A percentile compares a stretch with the other conserved stretches of the same genome.
phyloP scores from a whole-genome alignment of 2,113 vertebrate species.

The Notothenia rossii region DNA sequence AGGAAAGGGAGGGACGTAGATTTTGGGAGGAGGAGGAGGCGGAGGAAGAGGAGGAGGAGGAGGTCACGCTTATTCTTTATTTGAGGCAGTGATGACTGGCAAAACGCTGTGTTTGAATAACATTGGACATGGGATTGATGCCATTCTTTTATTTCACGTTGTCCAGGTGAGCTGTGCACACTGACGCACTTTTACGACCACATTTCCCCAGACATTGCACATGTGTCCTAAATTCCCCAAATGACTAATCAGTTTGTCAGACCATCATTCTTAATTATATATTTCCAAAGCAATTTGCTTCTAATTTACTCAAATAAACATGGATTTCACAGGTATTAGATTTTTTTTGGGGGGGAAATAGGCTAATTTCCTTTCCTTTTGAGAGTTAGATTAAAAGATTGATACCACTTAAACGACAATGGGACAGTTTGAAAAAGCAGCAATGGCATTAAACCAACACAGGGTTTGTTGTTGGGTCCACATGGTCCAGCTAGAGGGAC shows the following conservation, averaged over 20 bases:
- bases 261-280: not conserved
- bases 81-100: slow-evolving; percentile 23
- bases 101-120: slow-evolving; percentile 33
- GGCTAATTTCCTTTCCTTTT: not conserved
- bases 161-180: slow-evolving; percentile 10
- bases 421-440: slow-evolving; percentile 20
- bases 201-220: not conserved
- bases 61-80: slow-evolving; percentile 7
- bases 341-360: too few relatives aligned
- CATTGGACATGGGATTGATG: slow-evolving; percentile 37
- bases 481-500: not conserved
- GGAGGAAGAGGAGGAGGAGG: slow-evolving; percentile 25
- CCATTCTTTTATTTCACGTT: slow-evolving; percentile 34
- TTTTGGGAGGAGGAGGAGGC: slow-evolving; percentile 23
- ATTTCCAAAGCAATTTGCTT: not conserved
- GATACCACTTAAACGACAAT: not conserved
- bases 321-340: too few relatives aligned
- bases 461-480: slow-evolving; percentile 13
- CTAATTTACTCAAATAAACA: too few relatives aligned
- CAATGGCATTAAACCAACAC: slow-evolving; percentile 35
- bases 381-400: not conserved
- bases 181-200: slow-evolving; percentile 7
- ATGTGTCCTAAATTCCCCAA: not conserved
- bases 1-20: slow-evolving; percentile 24
- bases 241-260: not conserved